Percentiles rank a stretch among this genome's conserved stretches.
Evolutionary conservation across 2,888 invertebrate species (phyloP).

Genomic region (Oxyscelio sp.): DNA sequence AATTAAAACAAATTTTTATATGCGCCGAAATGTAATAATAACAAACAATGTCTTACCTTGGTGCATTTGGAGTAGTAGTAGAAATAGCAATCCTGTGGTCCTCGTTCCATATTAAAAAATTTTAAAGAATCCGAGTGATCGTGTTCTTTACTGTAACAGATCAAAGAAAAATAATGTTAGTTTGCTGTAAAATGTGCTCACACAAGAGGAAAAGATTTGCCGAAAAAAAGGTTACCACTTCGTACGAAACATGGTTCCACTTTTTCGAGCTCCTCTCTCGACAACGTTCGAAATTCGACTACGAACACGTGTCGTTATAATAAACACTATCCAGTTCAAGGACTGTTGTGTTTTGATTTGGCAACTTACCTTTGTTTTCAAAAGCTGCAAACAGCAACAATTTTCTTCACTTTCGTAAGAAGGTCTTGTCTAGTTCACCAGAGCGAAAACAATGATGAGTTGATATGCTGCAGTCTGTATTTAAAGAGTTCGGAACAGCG

Average conservation of each 20-base stretch:
- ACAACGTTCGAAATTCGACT: neutral
- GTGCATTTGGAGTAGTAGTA: constrained; percentile 96
- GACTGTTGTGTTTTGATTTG: constrained; percentile 28
- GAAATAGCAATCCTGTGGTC: constrained; percentile 95
- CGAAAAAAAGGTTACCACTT: constrained; percentile 50
- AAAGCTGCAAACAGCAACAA: too few species aligned
- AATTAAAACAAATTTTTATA: too few species aligned
- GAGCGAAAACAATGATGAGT: too few species aligned
- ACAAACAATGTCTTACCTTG: too few species aligned
- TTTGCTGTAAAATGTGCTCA: neutral
- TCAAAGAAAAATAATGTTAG: neutral
- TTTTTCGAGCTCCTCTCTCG: neutral
- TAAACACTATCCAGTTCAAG: too few species aligned
- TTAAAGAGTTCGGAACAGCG: too few species aligned
- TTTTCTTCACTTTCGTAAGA: too few species aligned
- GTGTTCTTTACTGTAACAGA: constrained; percentile 82
- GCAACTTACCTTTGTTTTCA: constrained; percentile 21
- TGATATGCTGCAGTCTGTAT: too few species aligned
- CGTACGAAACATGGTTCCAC: constrained; percentile 47
- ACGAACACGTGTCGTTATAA: too few species aligned
- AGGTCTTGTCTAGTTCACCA: too few species aligned
- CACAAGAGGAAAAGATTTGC: neutral
- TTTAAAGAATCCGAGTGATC: constrained; percentile 87
- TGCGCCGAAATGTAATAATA: too few species aligned
- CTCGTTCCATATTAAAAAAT: constrained; percentile 91